Percentiles rank a stretch among this genome's conserved stretches.
phyloP scores from a whole-genome alignment of 2,797 vertebrate species.

The Micropoecilia bifurca region DNA sequence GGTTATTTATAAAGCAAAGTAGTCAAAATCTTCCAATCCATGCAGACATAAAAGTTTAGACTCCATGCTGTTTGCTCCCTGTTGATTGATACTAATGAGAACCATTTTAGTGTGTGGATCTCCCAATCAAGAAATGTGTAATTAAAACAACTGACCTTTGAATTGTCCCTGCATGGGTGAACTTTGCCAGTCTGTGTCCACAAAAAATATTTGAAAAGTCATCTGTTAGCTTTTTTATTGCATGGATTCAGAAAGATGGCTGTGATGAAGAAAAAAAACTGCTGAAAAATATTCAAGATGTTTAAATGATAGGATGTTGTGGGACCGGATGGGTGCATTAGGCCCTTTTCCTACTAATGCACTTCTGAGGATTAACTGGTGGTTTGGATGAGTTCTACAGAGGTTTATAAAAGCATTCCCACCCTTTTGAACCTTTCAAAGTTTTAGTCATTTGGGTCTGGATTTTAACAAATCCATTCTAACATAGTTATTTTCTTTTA shows the following conservation, averaged over 20 bases:
- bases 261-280: constrained; percentile 37
- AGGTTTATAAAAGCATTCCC: not conserved
- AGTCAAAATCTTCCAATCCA: not conserved
- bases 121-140: not conserved
- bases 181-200: not conserved
- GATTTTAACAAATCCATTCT: not conserved
- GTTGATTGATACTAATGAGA: not conserved
- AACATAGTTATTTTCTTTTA: not conserved
- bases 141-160: not conserved
- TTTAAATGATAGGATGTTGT: constrained; percentile 12
- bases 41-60: not conserved
- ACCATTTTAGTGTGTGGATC: not conserved
- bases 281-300: constrained; percentile 43
- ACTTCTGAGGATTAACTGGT: constrained; percentile 53
- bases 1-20: not conserved
- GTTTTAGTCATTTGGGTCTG: not conserved
- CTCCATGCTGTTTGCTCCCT: not conserved
- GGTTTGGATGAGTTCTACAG: constrained; percentile 38
- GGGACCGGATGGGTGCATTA: not conserved
- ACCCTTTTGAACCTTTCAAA: not conserved
- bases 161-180: not conserved
- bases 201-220: constrained; percentile 17
- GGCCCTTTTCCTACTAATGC: constrained; percentile 22
- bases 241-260: constrained; percentile 21
- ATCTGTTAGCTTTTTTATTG: constrained; percentile 9